Base-by-base conservation (phyloP, 2,113 vertebrate genomes). In the Oenanthe melanoleuca region DNA sequence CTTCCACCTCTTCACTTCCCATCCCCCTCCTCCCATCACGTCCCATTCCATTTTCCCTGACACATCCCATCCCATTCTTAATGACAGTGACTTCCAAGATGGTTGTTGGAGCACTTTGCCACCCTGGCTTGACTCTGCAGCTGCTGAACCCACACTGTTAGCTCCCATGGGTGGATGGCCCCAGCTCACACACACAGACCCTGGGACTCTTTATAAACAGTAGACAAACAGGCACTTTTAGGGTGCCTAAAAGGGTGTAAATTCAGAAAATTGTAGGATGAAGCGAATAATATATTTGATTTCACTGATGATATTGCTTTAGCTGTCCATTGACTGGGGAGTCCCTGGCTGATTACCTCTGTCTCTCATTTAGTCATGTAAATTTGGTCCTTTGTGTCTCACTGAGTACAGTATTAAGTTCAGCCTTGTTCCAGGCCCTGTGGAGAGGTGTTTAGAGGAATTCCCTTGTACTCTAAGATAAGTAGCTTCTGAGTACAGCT, bases 91-190 rank as follows among this genome's bases (percentile, higher is more conserved):
- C 47, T 75, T 45, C 45, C 28, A 21, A 26, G 53, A 24, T 1
- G 2, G 19, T 19, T 37, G 31, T 79, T 63, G 20, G 15, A 65
- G 40, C 24, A 1, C 24, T 84, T 57, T 50, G 8, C 8, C 7
- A 3, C n/a, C 10, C 15, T 44, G 31, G n/a, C 11, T 5, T 74
- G 53, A 23, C 33, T 63, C 26, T 75, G 38, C 64, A 52, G 12
- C 25, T 63, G 44, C 56, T 71, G 88, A 55, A 18, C 17, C 20
- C 38, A 25, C 45, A 12, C 33, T 14, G 8, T 4, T n/a, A 50
- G 33, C 29, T 60, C 44, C 0, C 1, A 0, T 26, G 24, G 14
- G 15, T 12, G 80, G 10, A 20, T 5, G 7, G 47, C 7, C 44
- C 74, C 12, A 3, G 80, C 12, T 15, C 24, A 16, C 40, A 13